Percentiles rank a stretch among this genome's conserved stretches.
Evolutionary conservation across 2,113 vertebrate species (phyloP).

Genomic region (Salvelinus sp.): DNA sequence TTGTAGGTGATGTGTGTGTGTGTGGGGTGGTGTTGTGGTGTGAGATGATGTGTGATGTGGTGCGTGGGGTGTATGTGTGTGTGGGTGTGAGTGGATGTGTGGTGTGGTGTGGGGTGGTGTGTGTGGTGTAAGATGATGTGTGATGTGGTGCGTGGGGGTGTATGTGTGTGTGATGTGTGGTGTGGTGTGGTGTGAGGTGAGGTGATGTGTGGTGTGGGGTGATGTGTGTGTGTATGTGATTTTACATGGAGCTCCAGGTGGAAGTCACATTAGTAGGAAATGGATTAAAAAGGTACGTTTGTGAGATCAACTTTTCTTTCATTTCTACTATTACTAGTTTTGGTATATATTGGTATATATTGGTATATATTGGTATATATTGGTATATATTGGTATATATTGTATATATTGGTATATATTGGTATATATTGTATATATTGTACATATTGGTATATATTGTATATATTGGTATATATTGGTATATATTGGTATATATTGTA

Average conservation of each 20-base stretch:
- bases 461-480: too few relatives aligned
- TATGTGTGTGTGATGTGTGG: conserved; percentile 8
- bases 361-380: too few relatives aligned
- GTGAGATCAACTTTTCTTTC: too few relatives aligned
- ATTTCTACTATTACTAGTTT: too few relatives aligned
- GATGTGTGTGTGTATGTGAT: conserved; percentile 21
- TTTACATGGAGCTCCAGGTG: background rate
- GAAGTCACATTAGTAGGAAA: background rate
- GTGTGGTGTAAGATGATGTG: background rate
- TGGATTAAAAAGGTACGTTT: background rate
- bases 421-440: too few relatives aligned
- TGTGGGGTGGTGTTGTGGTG: conserved; percentile 5
- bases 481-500: too few relatives aligned
- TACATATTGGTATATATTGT: too few relatives aligned
- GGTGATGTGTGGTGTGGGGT: background rate
- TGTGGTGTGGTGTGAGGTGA: conserved; percentile 12
- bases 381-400: too few relatives aligned
- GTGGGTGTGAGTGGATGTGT: conserved; percentile 15
- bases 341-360: too few relatives aligned
- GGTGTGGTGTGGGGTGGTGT: conserved; percentile 9
- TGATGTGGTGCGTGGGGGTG: conserved; percentile 9
- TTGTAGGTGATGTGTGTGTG: conserved; percentile 17
- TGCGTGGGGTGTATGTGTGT: conserved; percentile 4
- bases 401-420: too few relatives aligned
- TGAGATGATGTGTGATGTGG: background rate